These are phyloP conservation scores for Crax fasciolata DNA, from an alignment of 2,797 vertebrate species.

Conservation along the genomic window DNA sequence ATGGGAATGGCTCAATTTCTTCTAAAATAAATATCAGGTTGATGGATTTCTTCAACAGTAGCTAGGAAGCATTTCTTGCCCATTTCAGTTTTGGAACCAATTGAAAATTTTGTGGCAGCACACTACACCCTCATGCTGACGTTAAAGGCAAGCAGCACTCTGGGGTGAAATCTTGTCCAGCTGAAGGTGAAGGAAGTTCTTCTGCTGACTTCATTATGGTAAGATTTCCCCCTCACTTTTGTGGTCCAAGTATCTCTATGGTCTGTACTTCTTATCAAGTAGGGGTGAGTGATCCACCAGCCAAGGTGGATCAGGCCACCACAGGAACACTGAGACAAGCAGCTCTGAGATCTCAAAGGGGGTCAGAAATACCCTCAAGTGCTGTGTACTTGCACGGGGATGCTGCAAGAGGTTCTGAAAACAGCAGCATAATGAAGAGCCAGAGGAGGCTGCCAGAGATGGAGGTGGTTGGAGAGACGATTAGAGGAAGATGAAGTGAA, in stretches of 20 bases:
- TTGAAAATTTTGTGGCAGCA: not conserved
- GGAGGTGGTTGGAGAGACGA: not conserved
- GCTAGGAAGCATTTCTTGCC: not conserved
- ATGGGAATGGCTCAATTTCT: no score
- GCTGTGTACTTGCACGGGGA: not conserved
- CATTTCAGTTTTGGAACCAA: not conserved
- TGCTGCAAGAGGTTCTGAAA: not conserved
- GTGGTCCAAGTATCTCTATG: rapidly evolving
- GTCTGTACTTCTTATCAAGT: not conserved
- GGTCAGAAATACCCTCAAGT: not conserved
- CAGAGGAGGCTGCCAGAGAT: not conserved
- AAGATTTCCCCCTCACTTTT: not conserved
- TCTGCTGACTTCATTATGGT: not conserved
- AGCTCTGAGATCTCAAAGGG: not conserved
- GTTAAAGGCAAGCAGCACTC: not conserved
- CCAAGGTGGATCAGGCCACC: not conserved
- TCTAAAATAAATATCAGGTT: no score
- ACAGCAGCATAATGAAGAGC: not conserved
- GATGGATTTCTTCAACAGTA: no score
- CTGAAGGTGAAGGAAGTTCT: not conserved
- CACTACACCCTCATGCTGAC: not conserved
- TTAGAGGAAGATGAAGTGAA: not conserved
- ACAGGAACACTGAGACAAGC: not conserved
- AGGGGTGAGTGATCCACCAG: not conserved
- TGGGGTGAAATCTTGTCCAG: not conserved